phyloP scores from a whole-genome alignment of 2,113 vertebrate genomes.

The Romanogobio albipinnatus region DNA sequence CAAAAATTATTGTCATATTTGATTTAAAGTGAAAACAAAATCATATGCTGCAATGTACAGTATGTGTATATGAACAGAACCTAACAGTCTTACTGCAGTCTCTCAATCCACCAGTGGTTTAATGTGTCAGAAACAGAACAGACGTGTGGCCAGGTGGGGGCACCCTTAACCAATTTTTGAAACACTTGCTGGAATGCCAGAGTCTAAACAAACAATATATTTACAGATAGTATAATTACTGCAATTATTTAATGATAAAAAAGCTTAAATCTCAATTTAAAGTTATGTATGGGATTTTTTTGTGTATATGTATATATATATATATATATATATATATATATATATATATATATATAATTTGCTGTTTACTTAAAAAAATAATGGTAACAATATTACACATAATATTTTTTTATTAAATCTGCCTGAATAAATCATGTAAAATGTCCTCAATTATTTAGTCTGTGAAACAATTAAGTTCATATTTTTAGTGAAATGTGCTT shows the following conservation, averaged over 20 bases:
- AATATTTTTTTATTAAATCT: too few relatives aligned
- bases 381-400: too few relatives aligned
- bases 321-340: too few relatives aligned
- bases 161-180: constrained; percentile 79
- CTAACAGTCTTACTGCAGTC: neutral
- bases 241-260: neutral
- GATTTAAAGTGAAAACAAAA: neutral
- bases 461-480: too few relatives aligned
- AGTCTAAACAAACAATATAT: neutral
- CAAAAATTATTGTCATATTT: neutral
- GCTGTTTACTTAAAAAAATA: too few relatives aligned
- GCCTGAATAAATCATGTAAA: too few relatives aligned
- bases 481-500: too few relatives aligned
- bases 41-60: neutral
- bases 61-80: neutral
- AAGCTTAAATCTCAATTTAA: neutral
- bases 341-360: too few relatives aligned
- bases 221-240: neutral
- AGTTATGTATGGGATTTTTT: neutral
- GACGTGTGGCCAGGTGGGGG: constrained; percentile 77
- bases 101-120: neutral
- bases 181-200: constrained; percentile 25
- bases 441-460: too few relatives aligned
- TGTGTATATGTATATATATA: neutral
- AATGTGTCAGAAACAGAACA: constrained; percentile 29